Evolutionary conservation across 2,113 vertebrate genomes (phyloP), one percentile per base, ranked within the genome.

Genomic region (Clarias batrachus): DNA sequence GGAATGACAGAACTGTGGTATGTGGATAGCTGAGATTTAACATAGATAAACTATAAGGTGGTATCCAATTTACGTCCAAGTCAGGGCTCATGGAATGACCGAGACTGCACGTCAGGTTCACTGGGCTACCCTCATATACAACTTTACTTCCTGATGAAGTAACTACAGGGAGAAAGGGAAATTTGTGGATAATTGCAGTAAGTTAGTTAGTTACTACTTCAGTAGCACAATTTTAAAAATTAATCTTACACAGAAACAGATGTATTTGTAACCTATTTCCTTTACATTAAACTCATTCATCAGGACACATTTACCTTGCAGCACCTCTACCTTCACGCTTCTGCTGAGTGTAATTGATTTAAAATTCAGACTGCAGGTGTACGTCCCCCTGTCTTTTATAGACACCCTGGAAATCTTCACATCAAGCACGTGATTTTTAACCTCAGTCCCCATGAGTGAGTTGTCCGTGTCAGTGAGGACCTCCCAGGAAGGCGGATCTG

Each of bases 101-200:
- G 5, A 89, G 62, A 63, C 84, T 83, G 81, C 95, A 95, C 1
- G 88, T 92, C 85, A 96, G 89, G 88, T 94, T 94, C 66, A 95
- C 25, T 3, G 33, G 70, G 41, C 92, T 87, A 65, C 94, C 94
- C 6, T 87, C 79, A 33, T 70, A 27, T 1, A 93, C 3, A 14
- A 56, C 3, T 63, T 59, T 1, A 60, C 54, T 76, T 14, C 86
- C 33, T 87, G 41, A 2, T 13, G 25, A 87, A 92, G 11, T n/a
- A 56, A 81, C 84, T 86, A 82, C 13, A 25, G 14, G 17, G 41
- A 48, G 21, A 66, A 57, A 63, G n/a, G 57, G 33, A 76, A 73
- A 57, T 52, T 33, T 85, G 59, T 59, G 12, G 2, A 33, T 48
- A 41, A 82, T 65, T 65, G 37, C 13, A 82, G n/a, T 54, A 10